Evolutionary conservation across 2,113 vertebrate species (phyloP), one percentile per base, ranked within the genome.

Genomic region (Brachirus orientalis): DNA sequence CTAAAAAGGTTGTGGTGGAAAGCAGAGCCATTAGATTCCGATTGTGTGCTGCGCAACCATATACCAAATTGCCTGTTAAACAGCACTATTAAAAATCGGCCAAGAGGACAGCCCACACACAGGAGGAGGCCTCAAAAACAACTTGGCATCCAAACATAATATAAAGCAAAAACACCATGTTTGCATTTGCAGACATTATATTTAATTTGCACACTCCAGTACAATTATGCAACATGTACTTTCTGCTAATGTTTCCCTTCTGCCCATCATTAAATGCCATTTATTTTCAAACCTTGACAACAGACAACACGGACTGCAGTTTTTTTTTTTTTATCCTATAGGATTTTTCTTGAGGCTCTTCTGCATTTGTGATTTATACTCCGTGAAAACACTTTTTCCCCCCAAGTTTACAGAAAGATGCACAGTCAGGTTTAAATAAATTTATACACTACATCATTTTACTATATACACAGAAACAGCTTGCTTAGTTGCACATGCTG

Each of bases 1-100:
- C 59, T 73, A 65, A 73, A 78, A 75, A 46, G 22, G 38, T 46
- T 67, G 47, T 58, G 40, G 44, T 38, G 52, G 62, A 53, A 51
- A 53, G 20, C 33, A 46, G 50, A 69, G 69, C 7, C 45, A 57
- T 62, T 56, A 44, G 48, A 38, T 45, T 65, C 20, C 50, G 45
- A 75, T 43, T 18, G 20, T 16, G 6, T 55, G 53, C 46, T 74
- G 22, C 46, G 28, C 16, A 68, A 37, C 9, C n/a, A 18, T 9
- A 45, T 18, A 60, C 37, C 48, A 52, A 79, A 41, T 47, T 52
- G 48, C 40, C 58, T 69, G 58, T 44, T 69, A 37, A 75, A 81
- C 68, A 69, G 56, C 63, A 40, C 18, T 9, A 69, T 65, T 46
- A 69, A 36, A 43, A 55, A 37, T 18, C 9, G 4, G 53, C 68